These are phyloP conservation scores for Drosophila santomea DNA, from an alignment of 1,140 invertebrate species.

Conservation along the genomic window DNA sequence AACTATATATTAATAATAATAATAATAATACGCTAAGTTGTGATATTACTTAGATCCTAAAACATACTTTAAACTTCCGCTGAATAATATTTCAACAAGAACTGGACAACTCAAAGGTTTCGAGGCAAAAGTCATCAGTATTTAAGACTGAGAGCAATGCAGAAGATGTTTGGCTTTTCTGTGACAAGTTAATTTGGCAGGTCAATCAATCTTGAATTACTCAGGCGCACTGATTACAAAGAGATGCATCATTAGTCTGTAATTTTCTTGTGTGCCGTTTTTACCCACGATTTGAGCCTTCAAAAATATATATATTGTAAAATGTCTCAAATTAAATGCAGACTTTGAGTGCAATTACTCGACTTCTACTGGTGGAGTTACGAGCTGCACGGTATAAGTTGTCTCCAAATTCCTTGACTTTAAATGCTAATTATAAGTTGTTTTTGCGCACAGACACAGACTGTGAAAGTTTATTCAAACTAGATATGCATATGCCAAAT, in stretches of 20 bases:
- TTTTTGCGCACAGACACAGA: constrained; percentile 52
- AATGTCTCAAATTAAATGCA: constrained; percentile 22
- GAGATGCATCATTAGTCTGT: constrained; percentile 41
- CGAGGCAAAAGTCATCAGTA: background rate
- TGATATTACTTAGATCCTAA: too few species aligned
- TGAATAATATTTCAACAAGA: background rate
- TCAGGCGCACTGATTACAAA: constrained; percentile 30
- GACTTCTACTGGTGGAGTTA: constrained; percentile 6
- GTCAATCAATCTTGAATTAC: constrained; percentile 40
- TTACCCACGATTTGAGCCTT: constrained; percentile 1
- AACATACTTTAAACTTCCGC: background rate
- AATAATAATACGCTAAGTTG: too few species aligned
- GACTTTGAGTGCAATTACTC: constrained; percentile 17
- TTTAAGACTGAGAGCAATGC: background rate
- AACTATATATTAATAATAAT: too few species aligned
- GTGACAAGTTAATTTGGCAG: constrained; percentile 41
- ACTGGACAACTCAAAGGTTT: background rate
- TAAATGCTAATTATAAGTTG: constrained; percentile 81
- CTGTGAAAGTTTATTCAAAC: constrained; percentile 51
- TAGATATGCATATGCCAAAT: constrained; percentile 68
- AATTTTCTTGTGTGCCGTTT: constrained; percentile 6
- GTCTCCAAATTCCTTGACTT: constrained; percentile 43
- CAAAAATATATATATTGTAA: constrained; percentile 7
- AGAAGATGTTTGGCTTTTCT: constrained; percentile 9
- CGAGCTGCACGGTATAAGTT: constrained; percentile 22